Evolutionary conservation across 1,140 invertebrate genomes (phyloP).

Genomic region (Microvelia longipes): DNA sequence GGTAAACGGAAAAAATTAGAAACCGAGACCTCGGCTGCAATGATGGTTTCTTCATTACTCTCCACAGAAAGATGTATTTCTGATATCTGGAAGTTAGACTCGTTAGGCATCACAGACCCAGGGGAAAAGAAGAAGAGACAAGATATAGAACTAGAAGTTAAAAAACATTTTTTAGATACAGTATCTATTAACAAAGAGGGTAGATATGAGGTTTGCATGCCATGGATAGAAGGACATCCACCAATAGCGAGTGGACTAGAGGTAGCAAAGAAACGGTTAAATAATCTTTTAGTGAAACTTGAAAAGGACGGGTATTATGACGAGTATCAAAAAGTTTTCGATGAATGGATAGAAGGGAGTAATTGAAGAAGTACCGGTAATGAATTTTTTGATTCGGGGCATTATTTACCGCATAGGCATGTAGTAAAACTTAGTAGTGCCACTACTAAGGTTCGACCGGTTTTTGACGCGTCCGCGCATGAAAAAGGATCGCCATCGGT

Average conservation of each 20-base stretch:
- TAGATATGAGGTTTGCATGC: too few species aligned
- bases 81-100: too few species aligned
- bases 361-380: conserved; percentile 22
- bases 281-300: conserved; percentile 18
- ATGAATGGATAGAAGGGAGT: conserved; percentile 25
- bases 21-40: too few species aligned
- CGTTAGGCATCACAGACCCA: too few species aligned
- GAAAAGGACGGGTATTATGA: conserved; percentile 17
- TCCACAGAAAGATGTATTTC: too few species aligned
- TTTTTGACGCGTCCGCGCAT: conserved; percentile 27
- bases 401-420: conserved; percentile 26
- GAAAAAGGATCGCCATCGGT: conserved; percentile 21
- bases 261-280: conserved; percentile 5
- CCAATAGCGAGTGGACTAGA: too few species aligned
- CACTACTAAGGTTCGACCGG: conserved; percentile 22
- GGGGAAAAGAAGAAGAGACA: conserved; percentile 15
- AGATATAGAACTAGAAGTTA: conserved; percentile 15
- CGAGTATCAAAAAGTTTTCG: conserved; percentile 25
- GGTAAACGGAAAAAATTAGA: too few species aligned
- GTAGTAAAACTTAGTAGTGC: conserved; percentile 23
- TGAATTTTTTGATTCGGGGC: conserved; percentile 10
- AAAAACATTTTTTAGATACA: conserved; percentile 2
- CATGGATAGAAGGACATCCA: too few species aligned
- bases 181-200: too few species aligned
- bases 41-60: too few species aligned